These are phyloP conservation scores for Drosophila acutilabella DNA, from an alignment of 2,888 invertebrate species.

Conservation along the genomic window DNA sequence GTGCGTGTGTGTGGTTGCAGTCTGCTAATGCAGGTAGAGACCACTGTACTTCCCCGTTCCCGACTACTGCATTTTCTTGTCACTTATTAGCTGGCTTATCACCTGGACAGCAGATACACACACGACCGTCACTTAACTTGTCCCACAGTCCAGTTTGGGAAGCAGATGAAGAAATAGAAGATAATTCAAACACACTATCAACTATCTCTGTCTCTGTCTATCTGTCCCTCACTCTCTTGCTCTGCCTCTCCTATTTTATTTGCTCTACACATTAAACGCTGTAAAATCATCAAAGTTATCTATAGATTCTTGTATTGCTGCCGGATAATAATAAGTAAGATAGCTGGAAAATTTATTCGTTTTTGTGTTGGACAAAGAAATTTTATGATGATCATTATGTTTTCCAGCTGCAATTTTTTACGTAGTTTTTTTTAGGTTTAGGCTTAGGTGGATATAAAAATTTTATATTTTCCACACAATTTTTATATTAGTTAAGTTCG, in stretches of 20 bases:
- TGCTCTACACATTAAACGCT: background rate
- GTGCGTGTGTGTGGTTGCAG: conserved; percentile 47
- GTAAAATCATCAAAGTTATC: conserved; percentile 33
- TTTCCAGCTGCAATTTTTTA: conserved; percentile 6
- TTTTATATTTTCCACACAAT: too few relatives aligned
- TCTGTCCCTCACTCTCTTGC: too few relatives aligned
- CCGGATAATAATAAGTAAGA: conserved; percentile 30
- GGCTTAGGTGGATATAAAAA: too few relatives aligned
- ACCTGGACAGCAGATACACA: conserved; percentile 14
- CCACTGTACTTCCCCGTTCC: conserved; percentile 1
- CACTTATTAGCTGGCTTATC: conserved; percentile 75
- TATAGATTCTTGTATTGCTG: conserved; percentile 16
- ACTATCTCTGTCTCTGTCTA: too few relatives aligned
- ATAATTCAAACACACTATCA: conserved; percentile 19
- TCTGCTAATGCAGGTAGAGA: conserved; percentile 47
- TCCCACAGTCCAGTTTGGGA: conserved; percentile 40
- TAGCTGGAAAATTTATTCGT: conserved; percentile 1
- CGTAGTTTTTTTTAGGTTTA: too few relatives aligned
- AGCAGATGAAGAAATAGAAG: conserved; percentile 10
- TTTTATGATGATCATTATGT: background rate
- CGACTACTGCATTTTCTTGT: conserved; percentile 65
- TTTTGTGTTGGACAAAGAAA: too few relatives aligned
- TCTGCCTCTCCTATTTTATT: background rate
- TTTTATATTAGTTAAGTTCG: too few relatives aligned
- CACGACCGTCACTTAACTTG: conserved; percentile 10